These are phyloP conservation scores for Lottia scabra DNA, from an alignment of 2,888 invertebrate genomes.

Conservation along the genomic window DNA sequence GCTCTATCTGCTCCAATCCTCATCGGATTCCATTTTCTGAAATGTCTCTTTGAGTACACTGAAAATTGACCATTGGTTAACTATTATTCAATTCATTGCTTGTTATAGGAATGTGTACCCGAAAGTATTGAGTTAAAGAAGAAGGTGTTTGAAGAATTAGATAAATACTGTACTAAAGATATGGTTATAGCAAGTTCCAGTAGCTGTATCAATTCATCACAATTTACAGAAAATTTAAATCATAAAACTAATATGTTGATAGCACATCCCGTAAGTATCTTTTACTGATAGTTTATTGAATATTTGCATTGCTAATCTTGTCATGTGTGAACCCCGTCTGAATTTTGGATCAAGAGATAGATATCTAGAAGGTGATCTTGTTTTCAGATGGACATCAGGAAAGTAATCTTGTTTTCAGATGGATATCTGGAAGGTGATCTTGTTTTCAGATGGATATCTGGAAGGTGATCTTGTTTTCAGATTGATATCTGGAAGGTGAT, in stretches of 20 bases:
- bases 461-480: no score
- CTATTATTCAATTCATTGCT: not conserved
- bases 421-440: no score
- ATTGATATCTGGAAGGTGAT: no score
- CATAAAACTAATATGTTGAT: constrained; percentile 73
- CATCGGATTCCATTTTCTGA: not conserved
- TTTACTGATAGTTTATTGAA: no score
- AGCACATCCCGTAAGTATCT: constrained; percentile 81
- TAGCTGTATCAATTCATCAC: constrained; percentile 90
- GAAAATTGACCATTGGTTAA: not conserved
- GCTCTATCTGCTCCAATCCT: no score
- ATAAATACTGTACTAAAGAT: constrained; percentile 73
- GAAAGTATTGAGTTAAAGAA: constrained; percentile 88
- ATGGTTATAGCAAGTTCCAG: constrained; percentile 89
- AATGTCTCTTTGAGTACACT: not conserved
- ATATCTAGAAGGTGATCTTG: no score
- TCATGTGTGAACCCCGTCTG: no score
- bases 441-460: no score
- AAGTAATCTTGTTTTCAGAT: no score
- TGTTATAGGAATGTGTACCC: constrained; percentile 91
- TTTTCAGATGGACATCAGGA: no score
- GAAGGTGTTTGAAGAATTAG: constrained; percentile 83
- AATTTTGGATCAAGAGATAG: no score
- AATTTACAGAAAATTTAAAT: constrained; percentile 84
- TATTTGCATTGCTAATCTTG: no score